Conservation (phyloP, 2,888 invertebrate genomes). For the Yponomeuta cagnagella region DNA sequence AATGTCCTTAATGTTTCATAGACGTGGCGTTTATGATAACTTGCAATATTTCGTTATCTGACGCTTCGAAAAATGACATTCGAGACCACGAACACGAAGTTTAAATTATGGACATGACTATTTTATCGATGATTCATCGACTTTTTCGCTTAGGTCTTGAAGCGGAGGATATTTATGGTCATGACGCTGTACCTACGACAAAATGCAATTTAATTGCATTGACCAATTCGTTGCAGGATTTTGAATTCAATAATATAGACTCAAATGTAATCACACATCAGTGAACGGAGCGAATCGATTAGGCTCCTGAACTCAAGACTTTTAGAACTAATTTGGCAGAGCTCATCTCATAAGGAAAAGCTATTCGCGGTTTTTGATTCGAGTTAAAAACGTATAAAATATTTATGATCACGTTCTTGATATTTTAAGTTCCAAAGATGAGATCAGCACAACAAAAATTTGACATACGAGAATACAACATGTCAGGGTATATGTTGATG, state of each 20-base stretch:
- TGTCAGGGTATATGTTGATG: neutral
- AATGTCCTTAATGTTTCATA: slow-evolving; percentile 41
- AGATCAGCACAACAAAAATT: slow-evolving; percentile 27
- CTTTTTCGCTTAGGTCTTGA: neutral
- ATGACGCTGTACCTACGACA: neutral
- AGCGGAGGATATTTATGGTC: neutral
- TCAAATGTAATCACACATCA: neutral
- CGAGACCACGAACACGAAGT: neutral
- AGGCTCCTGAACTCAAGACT: neutral
- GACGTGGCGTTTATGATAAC: neutral
- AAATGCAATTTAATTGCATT: neutral
- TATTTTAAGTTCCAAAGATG: slow-evolving; percentile 28
- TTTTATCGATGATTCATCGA: slow-evolving; percentile 4
- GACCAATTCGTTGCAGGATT: neutral
- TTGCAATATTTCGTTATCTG: slow-evolving; percentile 1
- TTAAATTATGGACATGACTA: neutral
- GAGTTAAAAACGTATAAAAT: neutral
- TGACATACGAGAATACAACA: neutral
- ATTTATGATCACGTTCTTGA: neutral
- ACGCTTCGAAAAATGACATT: neutral
- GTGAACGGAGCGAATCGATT: neutral
- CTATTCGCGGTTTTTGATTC: neutral
- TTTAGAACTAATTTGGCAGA: neutral
- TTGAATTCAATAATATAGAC: neutral
- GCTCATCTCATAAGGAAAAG: neutral